Conservation (phyloP, 2,113 vertebrate genomes). For the Muntiacus muntjak region DNA sequence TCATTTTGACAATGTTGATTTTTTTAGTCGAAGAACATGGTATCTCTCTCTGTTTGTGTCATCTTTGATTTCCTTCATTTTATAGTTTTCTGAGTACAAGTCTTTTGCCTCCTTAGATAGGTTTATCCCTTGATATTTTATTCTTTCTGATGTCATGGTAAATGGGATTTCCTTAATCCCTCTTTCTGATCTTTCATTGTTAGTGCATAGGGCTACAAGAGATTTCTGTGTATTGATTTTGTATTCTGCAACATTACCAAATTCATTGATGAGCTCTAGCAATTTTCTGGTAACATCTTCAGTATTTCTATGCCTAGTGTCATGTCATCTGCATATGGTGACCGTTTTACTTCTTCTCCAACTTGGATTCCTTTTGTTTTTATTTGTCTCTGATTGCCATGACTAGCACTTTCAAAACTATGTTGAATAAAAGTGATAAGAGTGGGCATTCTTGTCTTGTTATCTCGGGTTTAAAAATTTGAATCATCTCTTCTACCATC, state of each 20-base stretch:
- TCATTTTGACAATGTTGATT: neutral
- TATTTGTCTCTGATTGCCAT: neutral
- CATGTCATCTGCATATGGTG: neutral
- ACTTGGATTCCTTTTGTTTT: neutral
- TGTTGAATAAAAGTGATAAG: neutral
- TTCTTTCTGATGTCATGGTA: neutral
- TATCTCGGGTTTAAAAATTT: neutral
- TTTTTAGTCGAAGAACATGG: neutral
- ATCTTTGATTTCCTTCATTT: neutral
- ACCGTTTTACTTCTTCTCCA: neutral
- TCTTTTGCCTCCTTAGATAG: neutral
- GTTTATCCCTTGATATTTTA: neutral
- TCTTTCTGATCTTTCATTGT: neutral
- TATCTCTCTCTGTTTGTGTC: neutral
- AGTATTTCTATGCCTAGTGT: neutral
- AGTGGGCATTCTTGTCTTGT: neutral
- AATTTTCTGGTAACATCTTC: neutral
- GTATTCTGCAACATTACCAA: neutral
- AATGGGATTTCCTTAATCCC: neutral
- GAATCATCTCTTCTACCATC: neutral
- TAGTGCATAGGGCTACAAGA: neutral
- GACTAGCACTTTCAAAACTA: neutral
- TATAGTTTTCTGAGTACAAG: neutral
- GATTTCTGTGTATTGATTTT: neutral
- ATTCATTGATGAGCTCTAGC: neutral